phyloP scores from a whole-genome alignment of 2,888 invertebrate species.

The Spodoptera picta region DNA sequence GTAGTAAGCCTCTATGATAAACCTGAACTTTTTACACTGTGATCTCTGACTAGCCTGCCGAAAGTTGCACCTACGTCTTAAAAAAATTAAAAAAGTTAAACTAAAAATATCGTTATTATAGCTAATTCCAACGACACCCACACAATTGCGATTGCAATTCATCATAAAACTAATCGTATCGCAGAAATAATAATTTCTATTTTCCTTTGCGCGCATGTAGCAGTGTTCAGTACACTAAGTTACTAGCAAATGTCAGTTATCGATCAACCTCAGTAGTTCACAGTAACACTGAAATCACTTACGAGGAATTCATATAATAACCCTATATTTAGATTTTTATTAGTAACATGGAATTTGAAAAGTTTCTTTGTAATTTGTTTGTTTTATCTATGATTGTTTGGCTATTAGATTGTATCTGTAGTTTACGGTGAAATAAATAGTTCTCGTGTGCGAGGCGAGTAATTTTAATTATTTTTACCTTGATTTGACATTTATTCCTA shows the following conservation, averaged over 20 bases:
- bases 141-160: background rate
- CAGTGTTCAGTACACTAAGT: constrained; percentile 6
- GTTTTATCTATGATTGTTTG: constrained; percentile 1
- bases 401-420: no score
- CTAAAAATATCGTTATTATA: no score
- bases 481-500: no score
- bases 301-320: constrained; percentile 27
- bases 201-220: background rate
- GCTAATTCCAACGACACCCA: no score
- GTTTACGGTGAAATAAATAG: no score
- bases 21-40: no score
- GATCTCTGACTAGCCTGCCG: no score
- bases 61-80: no score
- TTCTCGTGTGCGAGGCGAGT: no score
- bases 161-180: background rate
- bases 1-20: no score
- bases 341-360: constrained; percentile 2
- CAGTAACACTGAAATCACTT: constrained; percentile 33
- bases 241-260: constrained; percentile 20
- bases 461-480: no score
- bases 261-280: constrained; percentile 36
- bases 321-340: constrained; percentile 15
- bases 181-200: constrained; percentile 1
- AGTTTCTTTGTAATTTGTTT: constrained; percentile 20
- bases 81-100: no score